Percentiles rank a stretch among this genome's conserved stretches.
phyloP scores from a whole-genome alignment of 2,797 vertebrate genomes.

The Spinus pinus region DNA sequence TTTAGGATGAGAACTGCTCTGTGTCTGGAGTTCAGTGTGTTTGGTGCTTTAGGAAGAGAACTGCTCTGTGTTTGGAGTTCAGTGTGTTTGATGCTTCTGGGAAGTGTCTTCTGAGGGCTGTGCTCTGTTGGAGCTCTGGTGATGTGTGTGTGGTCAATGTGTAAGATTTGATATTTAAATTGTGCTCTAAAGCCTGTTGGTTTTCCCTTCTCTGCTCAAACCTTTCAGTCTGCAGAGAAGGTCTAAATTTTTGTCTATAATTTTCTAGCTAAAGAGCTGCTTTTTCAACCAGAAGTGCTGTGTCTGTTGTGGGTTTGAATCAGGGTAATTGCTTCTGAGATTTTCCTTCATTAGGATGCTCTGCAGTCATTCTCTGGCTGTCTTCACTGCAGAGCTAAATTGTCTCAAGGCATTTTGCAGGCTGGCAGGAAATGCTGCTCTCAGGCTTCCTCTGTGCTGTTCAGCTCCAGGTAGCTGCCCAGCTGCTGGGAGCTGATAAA shows the following conservation, averaged over 20 bases:
- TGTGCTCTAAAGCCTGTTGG: accelerated
- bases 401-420: background rate
- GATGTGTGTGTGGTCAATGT: background rate
- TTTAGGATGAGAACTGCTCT: background rate
- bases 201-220: background rate
- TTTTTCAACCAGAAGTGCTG: background rate
- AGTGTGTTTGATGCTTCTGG: background rate
- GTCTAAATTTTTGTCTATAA: background rate
- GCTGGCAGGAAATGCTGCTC: background rate
- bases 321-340: background rate
- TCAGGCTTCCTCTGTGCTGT: background rate
- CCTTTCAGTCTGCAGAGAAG: background rate
- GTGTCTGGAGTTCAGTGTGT: too few species aligned
- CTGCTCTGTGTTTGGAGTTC: background rate
- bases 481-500: background rate
- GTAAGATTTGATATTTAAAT: background rate
- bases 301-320: background rate
- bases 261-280: background rate
- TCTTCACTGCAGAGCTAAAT: background rate
- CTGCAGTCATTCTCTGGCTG: background rate
- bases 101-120: background rate
- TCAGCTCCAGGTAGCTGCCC: background rate
- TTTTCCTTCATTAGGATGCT: background rate
- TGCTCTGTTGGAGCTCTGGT: background rate
- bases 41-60: background rate